These are phyloP conservation scores for Pammene fasciana DNA, from an alignment of 2,888 invertebrate species.

Conservation along the genomic window DNA sequence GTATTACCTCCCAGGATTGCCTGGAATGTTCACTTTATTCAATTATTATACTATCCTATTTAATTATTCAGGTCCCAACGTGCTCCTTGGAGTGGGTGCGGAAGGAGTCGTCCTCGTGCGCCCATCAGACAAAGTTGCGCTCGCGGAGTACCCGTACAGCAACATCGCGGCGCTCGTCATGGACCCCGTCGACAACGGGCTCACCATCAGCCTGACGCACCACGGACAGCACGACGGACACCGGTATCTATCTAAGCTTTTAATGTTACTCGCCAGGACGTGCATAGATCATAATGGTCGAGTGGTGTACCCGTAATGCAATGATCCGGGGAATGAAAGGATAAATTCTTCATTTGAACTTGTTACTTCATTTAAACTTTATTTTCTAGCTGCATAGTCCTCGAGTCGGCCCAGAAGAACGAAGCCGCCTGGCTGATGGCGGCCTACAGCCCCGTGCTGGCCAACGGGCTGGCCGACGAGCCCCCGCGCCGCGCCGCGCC, in stretches of 20 bases:
- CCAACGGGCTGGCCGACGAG: constrained; percentile 91
- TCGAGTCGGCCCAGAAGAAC: constrained; percentile 94
- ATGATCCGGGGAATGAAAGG: too few relatives aligned
- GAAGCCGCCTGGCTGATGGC: constrained; percentile 97
- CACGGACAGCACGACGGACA: constrained; percentile 84
- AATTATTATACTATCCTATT: too few relatives aligned
- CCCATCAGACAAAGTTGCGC: constrained; percentile 94
- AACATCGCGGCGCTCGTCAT: constrained; percentile 96
- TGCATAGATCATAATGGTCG: too few relatives aligned
- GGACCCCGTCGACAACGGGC: constrained; percentile 95
- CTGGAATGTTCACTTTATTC: too few relatives aligned
- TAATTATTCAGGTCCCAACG: constrained; percentile 68
- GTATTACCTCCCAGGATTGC: too few relatives aligned
- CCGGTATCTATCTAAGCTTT: constrained; percentile 56
- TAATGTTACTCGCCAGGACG: too few relatives aligned
- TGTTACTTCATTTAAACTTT: too few relatives aligned
- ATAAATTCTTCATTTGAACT: too few relatives aligned
- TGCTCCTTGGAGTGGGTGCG: constrained; percentile 93
- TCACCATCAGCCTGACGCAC: constrained; percentile 93
- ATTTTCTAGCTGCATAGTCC: constrained; percentile 91
- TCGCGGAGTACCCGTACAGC: constrained; percentile 94
- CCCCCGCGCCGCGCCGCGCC: constrained; percentile 85
- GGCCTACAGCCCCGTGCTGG: constrained; percentile 93
- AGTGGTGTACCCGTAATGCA: too few relatives aligned
- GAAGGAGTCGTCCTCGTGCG: constrained; percentile 96